Percentiles rank a stretch among this genome's conserved stretches.
These are phyloP conservation scores for Gallinago undulata DNA, from an alignment of 2,113 vertebrate species.

Conservation along the genomic window DNA sequence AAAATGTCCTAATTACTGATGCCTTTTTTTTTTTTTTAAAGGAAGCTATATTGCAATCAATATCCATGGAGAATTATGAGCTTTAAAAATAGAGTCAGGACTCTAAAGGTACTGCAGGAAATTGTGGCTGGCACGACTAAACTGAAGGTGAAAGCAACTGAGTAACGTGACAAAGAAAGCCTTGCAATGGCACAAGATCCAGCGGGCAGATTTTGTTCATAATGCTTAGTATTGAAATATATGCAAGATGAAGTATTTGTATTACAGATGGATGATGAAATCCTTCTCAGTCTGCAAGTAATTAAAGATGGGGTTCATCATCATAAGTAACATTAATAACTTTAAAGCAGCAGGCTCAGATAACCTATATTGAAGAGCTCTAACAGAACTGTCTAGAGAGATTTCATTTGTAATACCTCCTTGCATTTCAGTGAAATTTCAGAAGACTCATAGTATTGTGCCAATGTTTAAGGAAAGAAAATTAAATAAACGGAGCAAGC, in stretches of 20 bases:
- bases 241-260: neutral
- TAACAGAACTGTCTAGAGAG: neutral
- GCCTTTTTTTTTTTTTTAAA: conserved; percentile 4
- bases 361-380: neutral
- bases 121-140: neutral
- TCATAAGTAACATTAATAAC: neutral
- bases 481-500: conserved; percentile 2
- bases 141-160: neutral
- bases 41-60: neutral
- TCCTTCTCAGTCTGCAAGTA: neutral
- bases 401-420: neutral
- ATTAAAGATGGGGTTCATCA: neutral
- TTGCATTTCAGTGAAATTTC: neutral
- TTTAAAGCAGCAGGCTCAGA: neutral
- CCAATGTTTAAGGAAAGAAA: conserved; percentile 27
- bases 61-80: neutral
- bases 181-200: neutral
- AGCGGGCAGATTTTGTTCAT: neutral
- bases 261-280: neutral
- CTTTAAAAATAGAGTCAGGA: neutral
- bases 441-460: neutral
- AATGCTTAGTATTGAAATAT: neutral
- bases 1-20: neutral
- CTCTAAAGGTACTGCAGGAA: neutral
- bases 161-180: neutral